Percentiles rank a stretch among this genome's conserved stretches.
Evolutionary conservation across 1,140 invertebrate genomes (phyloP).

Genomic region (Delia radicum): DNA sequence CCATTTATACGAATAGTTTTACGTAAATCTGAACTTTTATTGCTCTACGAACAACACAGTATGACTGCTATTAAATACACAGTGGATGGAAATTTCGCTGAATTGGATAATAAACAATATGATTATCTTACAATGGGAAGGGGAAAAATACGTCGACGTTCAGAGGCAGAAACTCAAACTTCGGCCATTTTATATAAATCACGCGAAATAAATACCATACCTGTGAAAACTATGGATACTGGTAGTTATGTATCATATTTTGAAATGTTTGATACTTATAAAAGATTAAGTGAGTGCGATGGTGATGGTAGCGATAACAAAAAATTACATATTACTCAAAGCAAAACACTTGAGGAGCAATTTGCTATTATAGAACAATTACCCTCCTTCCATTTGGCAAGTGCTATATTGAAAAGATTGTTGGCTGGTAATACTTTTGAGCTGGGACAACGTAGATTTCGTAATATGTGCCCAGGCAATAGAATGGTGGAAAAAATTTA

Average conservation of each 20-base stretch:
- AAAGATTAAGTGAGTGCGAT: background rate
- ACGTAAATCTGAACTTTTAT: slow-evolving; percentile 66
- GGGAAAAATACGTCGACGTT: slow-evolving; percentile 65
- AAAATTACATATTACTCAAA: background rate
- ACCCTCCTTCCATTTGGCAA: slow-evolving; percentile 60
- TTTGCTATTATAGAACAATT: slow-evolving; percentile 33
- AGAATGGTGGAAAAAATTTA: background rate
- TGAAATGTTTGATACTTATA: slow-evolving; percentile 67
- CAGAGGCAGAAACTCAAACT: slow-evolving; percentile 68
- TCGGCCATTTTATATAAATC: slow-evolving; percentile 60
- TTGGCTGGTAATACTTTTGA: slow-evolving; percentile 64
- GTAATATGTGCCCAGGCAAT: slow-evolving; percentile 58
- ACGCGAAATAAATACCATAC: slow-evolving; percentile 60
- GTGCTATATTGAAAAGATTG: slow-evolving; percentile 64
- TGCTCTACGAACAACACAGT: slow-evolving; percentile 64
- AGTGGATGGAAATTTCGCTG: slow-evolving; percentile 58
- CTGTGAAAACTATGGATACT: slow-evolving; percentile 59
- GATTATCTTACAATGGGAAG: slow-evolving; percentile 66
- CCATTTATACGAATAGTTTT: slow-evolving; percentile 61
- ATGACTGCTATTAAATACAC: slow-evolving; percentile 62
- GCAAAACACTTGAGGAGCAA: background rate
- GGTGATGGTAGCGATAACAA: background rate
- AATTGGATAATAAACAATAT: slow-evolving; percentile 66
- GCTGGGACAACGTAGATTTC: slow-evolving; percentile 63
- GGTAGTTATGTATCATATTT: slow-evolving; percentile 68